phyloP scores from a whole-genome alignment of 2,113 vertebrate species.

The Ascaphus truei region DNA sequence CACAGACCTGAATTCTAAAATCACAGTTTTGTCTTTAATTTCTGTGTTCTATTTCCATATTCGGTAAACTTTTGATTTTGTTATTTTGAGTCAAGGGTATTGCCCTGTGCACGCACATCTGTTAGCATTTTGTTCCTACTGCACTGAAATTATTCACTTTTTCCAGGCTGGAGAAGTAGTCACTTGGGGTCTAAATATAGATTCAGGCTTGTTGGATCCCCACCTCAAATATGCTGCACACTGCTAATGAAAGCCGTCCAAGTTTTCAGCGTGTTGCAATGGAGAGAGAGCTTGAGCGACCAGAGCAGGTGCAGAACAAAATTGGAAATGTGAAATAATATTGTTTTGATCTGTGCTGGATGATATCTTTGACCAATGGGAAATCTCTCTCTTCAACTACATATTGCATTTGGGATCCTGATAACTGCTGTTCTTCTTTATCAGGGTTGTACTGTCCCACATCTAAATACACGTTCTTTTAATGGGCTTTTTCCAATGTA shows the following conservation, averaged over 20 bases:
- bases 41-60: too few species aligned
- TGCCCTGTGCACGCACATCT: slow-evolving; percentile 1
- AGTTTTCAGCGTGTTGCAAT: slow-evolving; percentile 29
- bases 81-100: background rate
- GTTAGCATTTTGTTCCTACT: background rate
- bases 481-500: too few species aligned
- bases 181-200: slow-evolving; percentile 70
- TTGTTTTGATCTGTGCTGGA: too few species aligned
- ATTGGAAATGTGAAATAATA: slow-evolving; percentile 24
- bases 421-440: too few species aligned
- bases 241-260: slow-evolving; percentile 42
- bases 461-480: too few species aligned
- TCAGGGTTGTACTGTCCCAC: too few species aligned
- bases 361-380: too few species aligned
- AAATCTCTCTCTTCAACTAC: too few species aligned
- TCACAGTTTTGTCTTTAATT: too few species aligned
- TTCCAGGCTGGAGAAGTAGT: slow-evolving; percentile 58
- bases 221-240: slow-evolving; percentile 50
- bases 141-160: slow-evolving; percentile 43
- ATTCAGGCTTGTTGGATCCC: slow-evolving; percentile 39
- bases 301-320: slow-evolving; percentile 56
- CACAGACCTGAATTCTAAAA: too few species aligned
- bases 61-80: too few species aligned
- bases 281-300: slow-evolving; percentile 44
- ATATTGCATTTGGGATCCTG: too few species aligned